Evolutionary conservation across 2,888 invertebrate genomes (phyloP).

Genomic region (Amaurobius ferox): DNA sequence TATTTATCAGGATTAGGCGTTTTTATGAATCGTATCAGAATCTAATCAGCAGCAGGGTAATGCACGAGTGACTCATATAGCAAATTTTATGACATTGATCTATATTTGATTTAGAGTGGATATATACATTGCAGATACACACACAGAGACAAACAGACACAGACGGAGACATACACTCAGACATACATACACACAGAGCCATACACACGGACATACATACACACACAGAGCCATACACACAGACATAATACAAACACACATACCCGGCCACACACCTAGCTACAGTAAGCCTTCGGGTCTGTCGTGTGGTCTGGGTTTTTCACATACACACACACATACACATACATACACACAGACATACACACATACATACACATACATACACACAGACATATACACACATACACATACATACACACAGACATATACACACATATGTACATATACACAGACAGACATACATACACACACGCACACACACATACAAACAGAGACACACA

Average conservation of each 20-base stretch:
- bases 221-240: background rate
- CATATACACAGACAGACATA: background rate
- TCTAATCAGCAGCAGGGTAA: too few relatives aligned
- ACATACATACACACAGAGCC: background rate
- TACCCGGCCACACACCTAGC: background rate
- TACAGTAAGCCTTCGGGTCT: too few relatives aligned
- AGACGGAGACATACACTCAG: background rate
- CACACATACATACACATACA: background rate
- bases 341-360: background rate
- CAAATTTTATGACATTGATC: too few relatives aligned
- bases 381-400: background rate
- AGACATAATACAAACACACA: background rate
- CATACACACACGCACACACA: background rate
- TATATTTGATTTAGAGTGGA: too few relatives aligned
- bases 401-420: background rate
- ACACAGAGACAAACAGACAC: background rate
- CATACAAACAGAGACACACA: too few relatives aligned
- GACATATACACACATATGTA: background rate
- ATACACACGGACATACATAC: background rate
- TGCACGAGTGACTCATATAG: too few relatives aligned
- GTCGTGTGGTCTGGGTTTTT: too few relatives aligned
- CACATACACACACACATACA: background rate
- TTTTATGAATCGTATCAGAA: too few relatives aligned
- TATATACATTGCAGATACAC: too few relatives aligned
- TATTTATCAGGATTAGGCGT: too few relatives aligned